A percentile compares a stretch with the other conserved stretches of the same genome.
Conservation (phyloP, 2,888 invertebrate genomes). For the Taenaris catops region DNA sequence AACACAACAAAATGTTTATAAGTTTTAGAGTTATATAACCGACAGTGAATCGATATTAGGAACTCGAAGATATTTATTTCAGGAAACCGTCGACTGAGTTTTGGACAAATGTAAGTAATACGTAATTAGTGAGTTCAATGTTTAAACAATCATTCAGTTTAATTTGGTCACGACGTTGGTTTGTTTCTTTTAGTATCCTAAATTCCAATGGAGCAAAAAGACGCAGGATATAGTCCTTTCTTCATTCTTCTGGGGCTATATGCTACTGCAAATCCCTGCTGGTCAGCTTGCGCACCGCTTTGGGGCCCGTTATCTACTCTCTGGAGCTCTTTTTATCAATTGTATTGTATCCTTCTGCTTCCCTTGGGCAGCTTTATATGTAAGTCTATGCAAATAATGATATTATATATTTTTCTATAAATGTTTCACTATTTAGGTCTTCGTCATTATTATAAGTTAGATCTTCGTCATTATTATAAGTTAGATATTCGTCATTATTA, state of each 20-base stretch:
- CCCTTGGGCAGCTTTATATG: conserved; percentile 83
- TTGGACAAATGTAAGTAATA: too few species aligned
- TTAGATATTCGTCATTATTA: too few species aligned
- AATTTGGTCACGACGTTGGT: too few species aligned
- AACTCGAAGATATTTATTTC: too few species aligned
- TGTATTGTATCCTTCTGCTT: conserved; percentile 82
- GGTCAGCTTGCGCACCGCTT: conserved; percentile 85
- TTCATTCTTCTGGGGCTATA: conserved; percentile 83
- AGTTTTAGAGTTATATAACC: neutral
- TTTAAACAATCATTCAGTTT: too few species aligned
- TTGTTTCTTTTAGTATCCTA: conserved; percentile 53
- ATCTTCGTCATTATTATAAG: too few species aligned
- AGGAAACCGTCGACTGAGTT: too few species aligned
- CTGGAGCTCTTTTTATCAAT: conserved; percentile 78
- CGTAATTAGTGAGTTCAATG: too few species aligned
- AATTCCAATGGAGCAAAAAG: conserved; percentile 76
- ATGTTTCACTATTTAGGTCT: too few species aligned
- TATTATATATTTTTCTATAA: too few species aligned
- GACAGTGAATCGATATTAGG: neutral
- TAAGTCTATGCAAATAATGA: conserved; percentile 31
- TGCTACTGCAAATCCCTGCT: conserved; percentile 84
- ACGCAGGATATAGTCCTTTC: conserved; percentile 68
- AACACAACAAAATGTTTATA: too few species aligned
- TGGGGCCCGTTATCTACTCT: conserved; percentile 83
- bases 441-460: too few species aligned